These are phyloP conservation scores for Diarsia mendica DNA, from an alignment of 2,888 invertebrate genomes.

Conservation along the genomic window DNA sequence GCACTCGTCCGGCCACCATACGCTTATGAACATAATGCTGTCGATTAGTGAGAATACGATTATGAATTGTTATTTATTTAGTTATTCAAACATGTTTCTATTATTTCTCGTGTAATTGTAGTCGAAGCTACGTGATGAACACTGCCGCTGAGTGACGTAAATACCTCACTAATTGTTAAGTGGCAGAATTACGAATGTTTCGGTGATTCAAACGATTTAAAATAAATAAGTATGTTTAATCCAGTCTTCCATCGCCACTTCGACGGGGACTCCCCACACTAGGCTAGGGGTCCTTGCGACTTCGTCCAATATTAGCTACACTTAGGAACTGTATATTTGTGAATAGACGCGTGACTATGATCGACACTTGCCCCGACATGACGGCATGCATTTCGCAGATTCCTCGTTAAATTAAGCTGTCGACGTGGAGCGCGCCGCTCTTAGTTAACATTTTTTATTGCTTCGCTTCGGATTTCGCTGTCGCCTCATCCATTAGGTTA, in stretches of 20 bases:
- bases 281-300: slow-evolving; percentile 75
- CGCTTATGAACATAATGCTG: slow-evolving; percentile 68
- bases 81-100: slow-evolving; percentile 66
- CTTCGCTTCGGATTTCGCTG: slow-evolving; percentile 76
- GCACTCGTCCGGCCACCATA: slow-evolving; percentile 51
- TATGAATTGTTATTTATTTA: slow-evolving; percentile 73
- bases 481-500: slow-evolving; percentile 70
- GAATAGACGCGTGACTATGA: slow-evolving; percentile 68
- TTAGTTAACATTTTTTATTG: slow-evolving; percentile 67
- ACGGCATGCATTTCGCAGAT: slow-evolving; percentile 70
- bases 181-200: slow-evolving; percentile 68
- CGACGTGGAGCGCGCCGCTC: slow-evolving; percentile 47
- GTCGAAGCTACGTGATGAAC: slow-evolving; percentile 58
- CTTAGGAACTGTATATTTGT: slow-evolving; percentile 81
- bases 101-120: slow-evolving; percentile 59
- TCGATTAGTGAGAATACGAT: slow-evolving; percentile 64
- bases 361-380: slow-evolving; percentile 65
- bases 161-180: slow-evolving; percentile 75
- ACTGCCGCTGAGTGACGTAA: slow-evolving; percentile 73
- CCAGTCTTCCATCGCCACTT: slow-evolving; percentile 82
- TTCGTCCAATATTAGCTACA: slow-evolving; percentile 83
- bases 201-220: slow-evolving; percentile 61
- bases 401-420: slow-evolving; percentile 62
- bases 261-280: slow-evolving; percentile 56
- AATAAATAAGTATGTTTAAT: slow-evolving; percentile 69